Evolutionary conservation across 2,797 vertebrate genomes (phyloP), one percentile per base, ranked within the genome.

Genomic region (Tragelaphus oryx): DNA sequence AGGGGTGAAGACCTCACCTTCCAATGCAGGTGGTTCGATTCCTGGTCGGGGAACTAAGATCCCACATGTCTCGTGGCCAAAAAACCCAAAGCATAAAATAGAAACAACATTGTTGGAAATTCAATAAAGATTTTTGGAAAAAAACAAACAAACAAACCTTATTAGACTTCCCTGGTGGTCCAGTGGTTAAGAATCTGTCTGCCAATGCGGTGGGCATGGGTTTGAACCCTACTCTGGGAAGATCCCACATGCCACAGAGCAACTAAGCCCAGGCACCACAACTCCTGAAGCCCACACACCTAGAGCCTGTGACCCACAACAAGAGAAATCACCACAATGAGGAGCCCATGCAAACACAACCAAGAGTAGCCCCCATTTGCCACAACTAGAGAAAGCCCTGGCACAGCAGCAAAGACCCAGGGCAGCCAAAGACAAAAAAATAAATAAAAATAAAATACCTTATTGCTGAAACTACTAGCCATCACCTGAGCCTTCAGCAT

Each of bases 111-210:
- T 71, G 37, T 71, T 0, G 1, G 5, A 71, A 71, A 41, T 11
- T 41, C 20, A 41, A 71, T 41, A 71, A 41, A 41, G 65, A 41
- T 24, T 37, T 68, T 68, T 20, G 17, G 0, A 37, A 10, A 22
- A 65, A 41, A 41, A 41, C 4, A 41, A 5, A 2, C 1, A 24
- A 12, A 4, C 12, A 0, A 4, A 41, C 5, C 20, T 24, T 68
- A 37, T 20, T 68, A 68, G 62, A 68, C 62, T 37, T 37, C n/a
- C n/a, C 62, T 68, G 68, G 20, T 24, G 37, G 11, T 41, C 68
- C 68, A 71, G 37, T 71, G 37, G 68, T 24, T 71, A 75, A 71
- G 68, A 71, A 71, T 41, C 68, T 71, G 68, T 41, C 68, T 71
- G 68, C 68, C 12, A 68, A 22, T 37, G 62, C 62, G 37, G 62